Conservation (phyloP, 2,888 invertebrate species). For the Idaea biselata region DNA sequence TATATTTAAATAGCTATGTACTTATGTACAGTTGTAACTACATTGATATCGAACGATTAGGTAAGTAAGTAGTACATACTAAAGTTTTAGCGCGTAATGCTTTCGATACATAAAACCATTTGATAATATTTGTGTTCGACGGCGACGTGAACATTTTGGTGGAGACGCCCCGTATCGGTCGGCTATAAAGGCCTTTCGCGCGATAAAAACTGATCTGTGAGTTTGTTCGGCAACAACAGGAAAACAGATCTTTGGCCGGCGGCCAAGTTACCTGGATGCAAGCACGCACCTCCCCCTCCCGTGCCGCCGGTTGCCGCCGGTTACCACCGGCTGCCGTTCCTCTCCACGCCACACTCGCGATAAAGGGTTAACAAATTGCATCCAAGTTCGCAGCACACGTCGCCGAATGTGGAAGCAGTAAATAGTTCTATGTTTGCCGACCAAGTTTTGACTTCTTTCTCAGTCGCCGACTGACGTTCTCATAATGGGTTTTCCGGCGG, state of each 20-base stretch:
- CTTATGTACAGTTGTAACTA: constrained; percentile 51
- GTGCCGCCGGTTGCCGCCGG: constrained; percentile 33
- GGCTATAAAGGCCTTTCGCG: constrained; percentile 79
- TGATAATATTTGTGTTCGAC: constrained; percentile 74
- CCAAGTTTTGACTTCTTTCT: constrained; percentile 73
- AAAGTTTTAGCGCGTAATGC: constrained; percentile 76
- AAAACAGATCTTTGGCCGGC: constrained; percentile 76
- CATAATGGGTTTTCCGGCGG: constrained; percentile 61
- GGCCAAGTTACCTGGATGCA: constrained; percentile 73
- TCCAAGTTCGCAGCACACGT: constrained; percentile 70
- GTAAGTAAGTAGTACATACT: constrained; percentile 33
- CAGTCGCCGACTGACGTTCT: constrained; percentile 65
- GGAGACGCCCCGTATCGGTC: constrained; percentile 67
- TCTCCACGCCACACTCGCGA: constrained; percentile 54
- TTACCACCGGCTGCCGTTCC: constrained; percentile 33
- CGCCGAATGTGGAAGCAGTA: constrained; percentile 70
- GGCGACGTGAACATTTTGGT: constrained; percentile 70
- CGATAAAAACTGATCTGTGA: constrained; percentile 81
- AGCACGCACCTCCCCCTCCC: constrained; percentile 27
- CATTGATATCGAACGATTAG: constrained; percentile 50
- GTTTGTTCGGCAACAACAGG: constrained; percentile 75
- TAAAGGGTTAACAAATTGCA: constrained; percentile 77
- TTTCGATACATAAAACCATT: constrained; percentile 79
- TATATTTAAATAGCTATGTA: constrained; percentile 19
- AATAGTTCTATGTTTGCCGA: constrained; percentile 71